Conservation (phyloP, 2,797 vertebrate species). For the Sardinella longiceps region DNA sequence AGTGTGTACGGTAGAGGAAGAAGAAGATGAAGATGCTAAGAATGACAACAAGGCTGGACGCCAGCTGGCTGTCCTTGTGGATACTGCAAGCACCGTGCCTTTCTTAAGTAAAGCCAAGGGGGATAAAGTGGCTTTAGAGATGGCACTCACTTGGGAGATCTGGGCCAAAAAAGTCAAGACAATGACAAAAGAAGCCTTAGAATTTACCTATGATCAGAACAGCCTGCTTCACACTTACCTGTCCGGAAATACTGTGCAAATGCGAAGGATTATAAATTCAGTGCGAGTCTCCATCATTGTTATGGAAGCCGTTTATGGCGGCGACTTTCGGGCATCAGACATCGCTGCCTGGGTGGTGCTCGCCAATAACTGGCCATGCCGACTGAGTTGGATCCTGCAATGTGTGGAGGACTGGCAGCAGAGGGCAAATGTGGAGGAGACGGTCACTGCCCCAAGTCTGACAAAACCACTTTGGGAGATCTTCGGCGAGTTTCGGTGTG, state of each 20-base stretch:
- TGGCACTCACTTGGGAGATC: neutral
- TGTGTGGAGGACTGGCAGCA: constrained; percentile 71
- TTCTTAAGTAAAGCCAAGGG: neutral
- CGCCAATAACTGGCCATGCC: constrained; percentile 75
- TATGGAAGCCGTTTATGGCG: constrained; percentile 55
- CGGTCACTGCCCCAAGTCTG: rapidly evolving
- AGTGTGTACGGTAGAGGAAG: neutral
- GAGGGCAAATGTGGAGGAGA: rapidly evolving
- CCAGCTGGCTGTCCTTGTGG: neutral
- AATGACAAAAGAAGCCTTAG: constrained; percentile 1
- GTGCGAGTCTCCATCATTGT: constrained; percentile 72
- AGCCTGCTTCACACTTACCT: constrained; percentile 61
- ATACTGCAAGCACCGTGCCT: neutral
- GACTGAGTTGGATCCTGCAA: constrained; percentile 73
- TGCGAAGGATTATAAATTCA: constrained; percentile 76
- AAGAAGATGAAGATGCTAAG: neutral
- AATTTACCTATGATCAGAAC: constrained; percentile 21
- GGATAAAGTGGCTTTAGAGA: neutral
- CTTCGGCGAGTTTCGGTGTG: constrained; percentile 58
- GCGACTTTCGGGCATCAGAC: constrained; percentile 44
- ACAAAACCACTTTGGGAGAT: constrained; percentile 66
- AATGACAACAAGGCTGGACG: no score
- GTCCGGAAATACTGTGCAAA: constrained; percentile 59
- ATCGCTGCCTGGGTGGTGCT: constrained; percentile 75
- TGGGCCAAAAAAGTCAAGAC: constrained; percentile 1